Base-by-base conservation (phyloP, 2,888 invertebrate species). In the Plebejus anna region DNA sequence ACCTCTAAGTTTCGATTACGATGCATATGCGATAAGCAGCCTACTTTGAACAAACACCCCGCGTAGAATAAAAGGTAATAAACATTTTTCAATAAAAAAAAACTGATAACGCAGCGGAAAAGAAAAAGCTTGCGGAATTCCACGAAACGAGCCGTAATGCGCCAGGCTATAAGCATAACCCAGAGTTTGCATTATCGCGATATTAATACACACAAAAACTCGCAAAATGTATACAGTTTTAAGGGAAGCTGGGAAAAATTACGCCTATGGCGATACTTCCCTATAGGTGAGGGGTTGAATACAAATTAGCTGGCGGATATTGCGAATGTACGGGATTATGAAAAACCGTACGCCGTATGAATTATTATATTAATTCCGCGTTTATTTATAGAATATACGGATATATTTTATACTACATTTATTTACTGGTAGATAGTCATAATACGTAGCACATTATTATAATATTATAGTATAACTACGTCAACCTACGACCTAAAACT, bases 161-260 rank as follows among this genome's bases (percentile, higher is more conserved):
- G 84, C 84, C 82, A 80, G 83, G 82, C 84, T 84, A 85, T 85
- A 86, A 87, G 82, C 86, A 80, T 66, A 66, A 66, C 66, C 66
- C 85, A 84, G 86, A 88, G 89, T 89, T 90, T 88, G 87, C 90
- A 90, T 90, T 89, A 90, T 88, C 88, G 86, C 83, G 82, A 85
- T 87, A 89, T 88, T 90, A 89, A 89, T 88, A 85, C 84, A 85
- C 84, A 86, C 85, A 86, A 87, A 85, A 85, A 84, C 83, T 82
- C 82, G 79, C 79, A 76, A 80, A 82, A 82, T 82, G 78, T 81
- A 79, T 79, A 78, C 77, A 79, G 80, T 80, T 79, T 77, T 78
- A 75, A 76, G 78, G 78, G 77, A 80, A 78, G 79, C 79, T 77
- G 76, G 79, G 78, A 80, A 80, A 81, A 81, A 82, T 82, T 80